Evolutionary conservation across 1,140 invertebrate species (phyloP).

Genomic region (Asbolus verrucosus): DNA sequence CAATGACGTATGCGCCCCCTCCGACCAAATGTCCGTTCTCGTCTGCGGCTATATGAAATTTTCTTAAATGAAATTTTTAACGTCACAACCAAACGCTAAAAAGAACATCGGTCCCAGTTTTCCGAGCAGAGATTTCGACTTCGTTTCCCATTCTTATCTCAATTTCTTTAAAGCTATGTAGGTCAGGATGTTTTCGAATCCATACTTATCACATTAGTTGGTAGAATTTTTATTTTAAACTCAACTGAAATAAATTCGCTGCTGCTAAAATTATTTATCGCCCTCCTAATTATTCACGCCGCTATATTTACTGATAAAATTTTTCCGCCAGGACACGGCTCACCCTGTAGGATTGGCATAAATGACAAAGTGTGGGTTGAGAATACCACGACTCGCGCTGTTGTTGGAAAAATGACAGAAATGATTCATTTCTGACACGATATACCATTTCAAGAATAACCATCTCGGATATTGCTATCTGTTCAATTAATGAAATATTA

Average conservation of each 20-base stretch:
- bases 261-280: conserved; percentile 8
- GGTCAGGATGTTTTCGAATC: conserved; percentile 18
- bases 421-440: neutral
- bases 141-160: conserved; percentile 27
- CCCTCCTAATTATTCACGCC: conserved; percentile 4
- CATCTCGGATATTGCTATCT: neutral
- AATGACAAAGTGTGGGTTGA: conserved; percentile 1
- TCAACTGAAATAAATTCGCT: conserved; percentile 1
- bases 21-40: conserved; percentile 5
- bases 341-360: conserved; percentile 16
- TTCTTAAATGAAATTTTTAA: conserved; percentile 36
- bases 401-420: neutral
- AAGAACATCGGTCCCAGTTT: conserved; percentile 18
- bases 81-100: conserved; percentile 26
- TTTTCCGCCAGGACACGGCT: neutral
- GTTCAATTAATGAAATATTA: too few species aligned
- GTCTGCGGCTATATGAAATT: conserved; percentile 10
- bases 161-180: conserved; percentile 1
- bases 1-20: neutral
- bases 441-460: neutral
- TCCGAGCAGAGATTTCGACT: conserved; percentile 28
- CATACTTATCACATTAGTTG: conserved; percentile 11
- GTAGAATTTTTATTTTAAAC: neutral
- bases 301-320: conserved; percentile 7
- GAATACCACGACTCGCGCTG: neutral